Base-by-base conservation (phyloP, 2,797 vertebrate genomes). In the Dipus sagitta region DNA sequence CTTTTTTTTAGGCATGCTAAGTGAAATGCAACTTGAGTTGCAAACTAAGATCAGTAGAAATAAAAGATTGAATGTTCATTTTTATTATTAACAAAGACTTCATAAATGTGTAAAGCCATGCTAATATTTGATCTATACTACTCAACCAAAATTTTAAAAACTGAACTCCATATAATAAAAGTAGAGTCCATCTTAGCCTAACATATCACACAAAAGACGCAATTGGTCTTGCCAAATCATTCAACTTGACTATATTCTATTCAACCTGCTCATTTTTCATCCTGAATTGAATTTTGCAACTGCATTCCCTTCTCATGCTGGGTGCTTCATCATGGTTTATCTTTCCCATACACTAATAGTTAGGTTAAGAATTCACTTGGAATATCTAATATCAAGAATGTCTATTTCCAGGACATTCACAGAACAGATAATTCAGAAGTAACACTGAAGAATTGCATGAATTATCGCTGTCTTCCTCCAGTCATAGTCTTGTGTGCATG, bases 151-250 rank as follows among this genome's bases (percentile, higher is more conserved):
- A n/a, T 90, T 0, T 93, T 38, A 28, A 94, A 24, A 52, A 26
- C 0, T 0, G 32, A 95, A 91, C 58, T 90, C 52, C 30, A 81
- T 86, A 17, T 64, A 12, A 88, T 95, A 67, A 96, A 97, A 97
- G 30, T 2, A 92, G 60, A 0, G 0, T 4, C 89, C 52, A 88
- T 96, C 28, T 85, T 92, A 93, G 95, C n/a, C 75, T 54, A 42
- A 75, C n/a, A 11, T 9, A 38, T 15, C 9, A 78, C 30, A 52
- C 52, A 92, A 83, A 86, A 47, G 70, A 65, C 1, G 32, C 23
- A 30, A 34, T 32, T 0, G 2, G 60, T 58, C 30, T 92, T 92
- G 12, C 52, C 17, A 65, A 47, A 92, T 85, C 60, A 62, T 14
- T 68, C 54, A 23, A 2, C 15, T 11, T 77, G 8, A 28, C n/a